phyloP scores from a whole-genome alignment of 2,797 vertebrate genomes.

The Micropoecilia bifurca region DNA sequence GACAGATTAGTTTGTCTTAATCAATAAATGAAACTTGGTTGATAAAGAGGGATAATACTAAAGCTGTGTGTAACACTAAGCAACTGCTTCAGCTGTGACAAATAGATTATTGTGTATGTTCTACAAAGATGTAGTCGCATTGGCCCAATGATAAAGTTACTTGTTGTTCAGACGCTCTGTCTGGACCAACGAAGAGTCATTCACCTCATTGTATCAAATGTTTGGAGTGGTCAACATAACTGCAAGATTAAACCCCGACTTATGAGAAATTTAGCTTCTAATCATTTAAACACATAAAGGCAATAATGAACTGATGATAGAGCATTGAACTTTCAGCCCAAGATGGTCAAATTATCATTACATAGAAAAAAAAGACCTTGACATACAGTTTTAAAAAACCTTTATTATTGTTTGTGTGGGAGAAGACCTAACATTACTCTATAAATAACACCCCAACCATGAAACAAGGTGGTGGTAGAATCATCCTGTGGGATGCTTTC shows the following conservation, averaged over 20 bases:
- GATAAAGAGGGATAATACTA: background rate
- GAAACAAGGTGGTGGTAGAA: background rate
- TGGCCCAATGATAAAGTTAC: background rate
- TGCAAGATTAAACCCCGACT: background rate
- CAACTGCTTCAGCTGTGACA: conserved; percentile 9
- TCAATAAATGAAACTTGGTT: background rate
- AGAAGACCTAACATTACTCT: background rate
- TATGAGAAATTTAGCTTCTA: background rate
- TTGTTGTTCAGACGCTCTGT: background rate
- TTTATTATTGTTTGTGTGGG: background rate
- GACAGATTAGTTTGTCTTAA: background rate
- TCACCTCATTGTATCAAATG: background rate
- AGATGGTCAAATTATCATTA: background rate
- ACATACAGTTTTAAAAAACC: background rate
- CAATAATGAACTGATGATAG: background rate
- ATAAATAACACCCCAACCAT: background rate
- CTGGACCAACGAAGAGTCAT: background rate
- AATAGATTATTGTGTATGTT: background rate
- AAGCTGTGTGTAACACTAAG: background rate
- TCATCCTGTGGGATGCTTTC: background rate
- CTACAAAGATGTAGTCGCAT: background rate
- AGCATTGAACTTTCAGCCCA: background rate
- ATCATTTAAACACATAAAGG: background rate
- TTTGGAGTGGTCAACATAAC: background rate
- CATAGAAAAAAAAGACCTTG: background rate